A percentile compares a stretch with the other conserved stretches of the same genome.
Conservation (phyloP, 2,888 invertebrate species). For the Eupithecia vulgata region DNA sequence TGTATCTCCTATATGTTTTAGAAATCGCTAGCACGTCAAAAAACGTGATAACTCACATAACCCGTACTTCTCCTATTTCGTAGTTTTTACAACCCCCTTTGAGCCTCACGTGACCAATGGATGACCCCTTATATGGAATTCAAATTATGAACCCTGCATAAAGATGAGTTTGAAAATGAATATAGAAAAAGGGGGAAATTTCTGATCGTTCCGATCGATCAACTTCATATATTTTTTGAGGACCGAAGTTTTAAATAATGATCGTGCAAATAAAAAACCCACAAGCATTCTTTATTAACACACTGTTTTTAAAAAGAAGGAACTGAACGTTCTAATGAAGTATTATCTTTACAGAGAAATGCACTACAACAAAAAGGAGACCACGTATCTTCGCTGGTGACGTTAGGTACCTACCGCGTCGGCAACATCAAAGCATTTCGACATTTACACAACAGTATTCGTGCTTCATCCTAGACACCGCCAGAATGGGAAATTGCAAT, state of each 20-base stretch:
- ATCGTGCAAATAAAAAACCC: slow-evolving; percentile 65
- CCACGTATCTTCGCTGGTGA: slow-evolving; percentile 76
- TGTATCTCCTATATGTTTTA: no score
- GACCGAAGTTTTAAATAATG: slow-evolving; percentile 60
- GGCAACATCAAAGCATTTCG: slow-evolving; percentile 50
- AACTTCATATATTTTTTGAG: slow-evolving; percentile 37
- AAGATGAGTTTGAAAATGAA: slow-evolving; percentile 3
- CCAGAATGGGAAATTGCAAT: slow-evolving; percentile 79
- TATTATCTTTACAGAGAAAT: slow-evolving; percentile 77
- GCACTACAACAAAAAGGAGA: slow-evolving; percentile 77
- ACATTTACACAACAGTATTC: slow-evolving; percentile 78
- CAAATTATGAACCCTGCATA: slow-evolving; percentile 5
- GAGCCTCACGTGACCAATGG: no score
- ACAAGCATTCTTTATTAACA: slow-evolving; percentile 62
- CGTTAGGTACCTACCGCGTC: slow-evolving; percentile 40
- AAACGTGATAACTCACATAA: no score
- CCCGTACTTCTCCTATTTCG: no score
- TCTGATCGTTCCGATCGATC: background rate
- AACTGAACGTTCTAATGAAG: slow-evolving; percentile 9
- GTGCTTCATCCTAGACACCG: slow-evolving; percentile 77
- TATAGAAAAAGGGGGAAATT: background rate
- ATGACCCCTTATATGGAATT: slow-evolving; percentile 3
- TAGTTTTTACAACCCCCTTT: no score
- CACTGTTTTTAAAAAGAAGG: slow-evolving; percentile 1
- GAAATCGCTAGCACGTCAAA: no score